Percentiles rank a stretch among this genome's conserved stretches.
Conservation (phyloP, 30 jellyfish, hydroid and myxozoan genomes). For the Hydra vulgaris region DNA sequence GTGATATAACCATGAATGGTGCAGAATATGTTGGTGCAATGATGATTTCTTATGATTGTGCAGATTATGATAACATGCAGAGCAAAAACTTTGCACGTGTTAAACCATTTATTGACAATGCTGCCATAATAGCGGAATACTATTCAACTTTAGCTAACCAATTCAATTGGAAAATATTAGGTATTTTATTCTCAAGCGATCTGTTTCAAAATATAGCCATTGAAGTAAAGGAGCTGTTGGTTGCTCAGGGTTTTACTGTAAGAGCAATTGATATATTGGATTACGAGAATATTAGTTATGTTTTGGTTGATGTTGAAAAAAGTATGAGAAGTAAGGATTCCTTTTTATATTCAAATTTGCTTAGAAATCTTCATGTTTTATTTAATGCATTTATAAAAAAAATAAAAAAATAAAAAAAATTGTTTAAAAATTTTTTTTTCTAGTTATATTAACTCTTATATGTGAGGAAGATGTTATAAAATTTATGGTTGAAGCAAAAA, state of each 20-base stretch:
- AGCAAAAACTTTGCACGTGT: not conserved
- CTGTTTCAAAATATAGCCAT: not conserved
- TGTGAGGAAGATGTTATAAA: not conserved
- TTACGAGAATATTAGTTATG: not conserved
- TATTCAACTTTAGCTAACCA: not conserved
- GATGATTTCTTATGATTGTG: conserved; percentile 6
- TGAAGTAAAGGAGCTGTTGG: not conserved
- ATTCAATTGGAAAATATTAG: conserved; percentile 7
- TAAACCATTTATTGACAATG: conserved; percentile 8
- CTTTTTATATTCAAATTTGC: not conserved
- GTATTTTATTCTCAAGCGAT: conserved; percentile 4
- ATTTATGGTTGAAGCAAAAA: not conserved
- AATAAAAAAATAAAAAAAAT: not conserved
- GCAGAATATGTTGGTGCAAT: not conserved
- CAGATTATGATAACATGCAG: not conserved
- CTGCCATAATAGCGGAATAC: conserved; percentile 2
- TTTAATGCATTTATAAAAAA: not conserved
- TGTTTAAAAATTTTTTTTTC: not conserved
- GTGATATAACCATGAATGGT: not conserved
- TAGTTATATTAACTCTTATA: not conserved
- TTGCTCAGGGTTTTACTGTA: not conserved
- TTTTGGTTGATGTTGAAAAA: not conserved
- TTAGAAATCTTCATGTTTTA: not conserved
- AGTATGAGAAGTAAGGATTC: conserved; percentile 8
- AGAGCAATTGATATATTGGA: not conserved